Evolutionary conservation across 2,797 vertebrate species (phyloP), one percentile per base, ranked within the genome.

Genomic region (Chelmon rostratus): DNA sequence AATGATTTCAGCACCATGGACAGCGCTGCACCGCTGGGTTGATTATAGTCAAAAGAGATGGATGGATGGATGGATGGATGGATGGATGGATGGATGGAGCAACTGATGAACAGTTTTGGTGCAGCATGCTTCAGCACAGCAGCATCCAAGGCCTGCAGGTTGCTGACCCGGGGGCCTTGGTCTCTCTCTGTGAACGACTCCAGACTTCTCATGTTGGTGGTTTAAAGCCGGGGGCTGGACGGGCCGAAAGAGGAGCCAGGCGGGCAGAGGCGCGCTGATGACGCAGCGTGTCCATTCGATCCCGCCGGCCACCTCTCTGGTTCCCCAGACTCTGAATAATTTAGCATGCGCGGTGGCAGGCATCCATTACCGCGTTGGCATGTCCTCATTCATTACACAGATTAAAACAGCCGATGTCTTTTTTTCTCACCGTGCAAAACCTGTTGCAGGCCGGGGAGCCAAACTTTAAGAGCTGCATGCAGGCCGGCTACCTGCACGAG

Each of bases 261-360:
- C 71, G 71, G 84, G 44, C 86, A 37, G 68, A 81, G 87, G 80
- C 35, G 76, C 67, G 46, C 75, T 62, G 87, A 87, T 94, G 94
- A 94, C 93, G 94, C 89, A 76, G 75, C 76, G 75, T 87, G 95
- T 96, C 96, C 94, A 97, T 95, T 95, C 94, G 97, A 98, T 97
- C 93, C 88, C 91, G 42, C 62, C 15, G 89, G 93, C 96, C 94
- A 78, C 94, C 89, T 96, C 97, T 98, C 96, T 87, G 90, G 90
- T 99, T 98, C 97, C 96, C 95, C 96, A 96, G 96, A 96, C 95
- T 54, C 88, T 99, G 92, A 98, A 99, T 99, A 96, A 99, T 99
- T 98, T 82, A 99, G 94, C 92, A 92, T 9, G 91, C 92, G 89
- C 91, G 95, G 96, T 79, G 92, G 96, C 95, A 95, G 96, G 97